Conservation (phyloP, 64 coral and sea anemone genomes). For the Catalaphyllia jardinei region DNA sequence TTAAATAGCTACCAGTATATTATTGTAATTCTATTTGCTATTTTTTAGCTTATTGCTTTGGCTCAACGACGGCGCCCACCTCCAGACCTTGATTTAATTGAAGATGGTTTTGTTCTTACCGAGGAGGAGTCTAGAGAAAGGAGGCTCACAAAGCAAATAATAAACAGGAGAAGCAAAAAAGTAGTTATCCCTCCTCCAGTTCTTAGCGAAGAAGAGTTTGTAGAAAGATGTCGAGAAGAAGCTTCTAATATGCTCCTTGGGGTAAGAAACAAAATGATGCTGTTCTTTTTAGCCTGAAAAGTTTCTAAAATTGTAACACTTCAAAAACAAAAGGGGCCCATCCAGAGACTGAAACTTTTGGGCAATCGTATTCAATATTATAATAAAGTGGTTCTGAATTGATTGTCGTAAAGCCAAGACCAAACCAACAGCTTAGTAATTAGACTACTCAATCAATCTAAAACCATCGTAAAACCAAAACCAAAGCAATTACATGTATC, state of each 20-base stretch:
- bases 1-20: not conserved
- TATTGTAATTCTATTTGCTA: not conserved
- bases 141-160: constrained; percentile 77
- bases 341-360: no score
- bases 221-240: constrained; percentile 70
- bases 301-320: no score
- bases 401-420: no score
- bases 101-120: constrained; percentile 88
- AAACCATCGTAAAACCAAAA: no score
- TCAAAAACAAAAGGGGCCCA: no score
- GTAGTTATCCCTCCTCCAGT: constrained; percentile 60
- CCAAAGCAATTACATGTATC: no score
- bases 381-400: no score
- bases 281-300: not conserved
- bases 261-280: constrained; percentile 36
- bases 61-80: constrained; percentile 71
- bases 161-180: constrained; percentile 92
- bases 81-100: constrained; percentile 92
- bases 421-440: no score
- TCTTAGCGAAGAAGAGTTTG: constrained; percentile 77
- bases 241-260: constrained; percentile 83
- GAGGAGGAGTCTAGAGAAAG: constrained; percentile 82
- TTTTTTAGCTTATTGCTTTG: constrained; percentile 77
- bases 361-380: no score
- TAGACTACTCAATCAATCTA: no score